Base-by-base conservation (phyloP, 2,888 invertebrate species). In the Drosophila picticornis region DNA sequence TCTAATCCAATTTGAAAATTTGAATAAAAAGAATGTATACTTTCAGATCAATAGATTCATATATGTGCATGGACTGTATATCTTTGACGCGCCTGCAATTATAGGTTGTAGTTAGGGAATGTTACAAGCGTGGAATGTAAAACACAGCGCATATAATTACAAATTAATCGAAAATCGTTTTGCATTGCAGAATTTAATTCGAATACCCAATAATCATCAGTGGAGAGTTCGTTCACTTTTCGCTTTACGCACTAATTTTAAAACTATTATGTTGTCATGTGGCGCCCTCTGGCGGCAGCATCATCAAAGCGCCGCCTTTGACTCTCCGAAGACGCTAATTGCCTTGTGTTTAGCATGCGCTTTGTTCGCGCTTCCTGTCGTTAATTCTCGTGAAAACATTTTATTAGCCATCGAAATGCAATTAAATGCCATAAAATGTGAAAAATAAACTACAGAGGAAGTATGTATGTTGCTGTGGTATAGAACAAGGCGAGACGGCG, bases 371-470 rank as follows among this genome's bases (percentile, higher is more conserved):
- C 85, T 86, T 86, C 86, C 86, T 77, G 89, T 87, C 89, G 87
- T 89, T 87, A 87, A 89, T 76, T 76, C 69, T 52, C 64, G 75
- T 70, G 64, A 84, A 76, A 83, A 73, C 52, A 65, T 82, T 88
- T 86, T 86, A 86, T 89, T 89, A 81, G 75, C 77, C 83, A 87
- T 89, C 77, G 87, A 84, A 83, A 84, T 75, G 87, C 87, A 86
- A 87, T 87, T 89, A 87, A 83, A 75, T 72, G 72, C 75, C 75
- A 71, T 87, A 89, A 84, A 71, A 76, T 73, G 72, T 67, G 68
- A 66, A 71, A 61, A 62, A 55, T 52, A 34, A 64, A 52, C 19
- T 56, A 56, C 31, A 36, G 10, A 22, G 43, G 40, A 60, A 36
- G 13, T 2, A 38, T 71, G 63, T 59, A 25, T 22, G 22, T 13